These are phyloP conservation scores for Beroe forskalii DNA, from an alignment of 37 sponge, comb jelly and placozoan species.

Conservation along the genomic window DNA sequence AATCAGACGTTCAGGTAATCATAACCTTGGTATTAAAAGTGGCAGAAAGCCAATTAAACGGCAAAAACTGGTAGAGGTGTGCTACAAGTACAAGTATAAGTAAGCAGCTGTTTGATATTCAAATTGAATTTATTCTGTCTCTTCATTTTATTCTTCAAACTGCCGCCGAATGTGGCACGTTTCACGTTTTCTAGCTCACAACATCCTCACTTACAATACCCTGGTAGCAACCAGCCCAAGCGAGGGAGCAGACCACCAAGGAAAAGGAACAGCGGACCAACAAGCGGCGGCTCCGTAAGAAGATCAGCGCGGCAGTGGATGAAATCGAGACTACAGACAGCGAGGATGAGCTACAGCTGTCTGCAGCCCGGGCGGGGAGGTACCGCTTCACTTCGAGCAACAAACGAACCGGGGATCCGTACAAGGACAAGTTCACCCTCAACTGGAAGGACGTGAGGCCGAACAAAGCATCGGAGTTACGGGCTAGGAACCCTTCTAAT, in stretches of 20 bases:
- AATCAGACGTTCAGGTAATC: not conserved
- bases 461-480: slow-evolving; percentile 51
- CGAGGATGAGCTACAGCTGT: slow-evolving; percentile 32
- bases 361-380: slow-evolving; percentile 1
- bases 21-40: no score
- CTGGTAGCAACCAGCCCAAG: no score
- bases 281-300: slow-evolving; percentile 35
- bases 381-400: slow-evolving; percentile 21
- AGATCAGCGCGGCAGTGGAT: slow-evolving; percentile 15
- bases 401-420: slow-evolving; percentile 15
- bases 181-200: no score
- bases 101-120: no score
- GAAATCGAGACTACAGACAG: slow-evolving; percentile 59
- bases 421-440: slow-evolving; percentile 54
- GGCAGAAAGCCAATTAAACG: no score
- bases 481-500: slow-evolving; percentile 46
- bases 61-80: no score
- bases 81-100: no score
- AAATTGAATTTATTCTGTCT: no score
- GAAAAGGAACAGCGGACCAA: slow-evolving; percentile 20
- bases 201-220: no score
- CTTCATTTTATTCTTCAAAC: no score
- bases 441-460: slow-evolving; percentile 54
- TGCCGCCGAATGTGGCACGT: no score
- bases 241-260: not conserved